Conservation (phyloP, 2,888 invertebrate genomes). For the Siphonodentalium dalli region DNA sequence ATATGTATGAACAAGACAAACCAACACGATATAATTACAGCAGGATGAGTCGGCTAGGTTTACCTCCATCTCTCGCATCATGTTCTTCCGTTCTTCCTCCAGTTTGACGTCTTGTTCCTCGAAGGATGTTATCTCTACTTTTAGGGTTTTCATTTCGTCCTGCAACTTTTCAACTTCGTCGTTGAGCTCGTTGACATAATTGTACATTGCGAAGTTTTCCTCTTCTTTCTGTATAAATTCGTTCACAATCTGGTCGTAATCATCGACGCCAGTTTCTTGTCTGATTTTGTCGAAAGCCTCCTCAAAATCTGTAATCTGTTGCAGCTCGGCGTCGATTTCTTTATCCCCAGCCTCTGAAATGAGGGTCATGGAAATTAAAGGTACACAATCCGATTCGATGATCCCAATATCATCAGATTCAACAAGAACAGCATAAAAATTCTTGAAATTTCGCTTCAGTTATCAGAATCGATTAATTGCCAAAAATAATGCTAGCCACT, state of each 20-base stretch:
- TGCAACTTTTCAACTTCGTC: constrained; percentile 59
- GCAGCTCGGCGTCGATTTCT: constrained; percentile 71
- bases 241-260: constrained; percentile 69
- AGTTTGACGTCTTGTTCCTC: constrained; percentile 39
- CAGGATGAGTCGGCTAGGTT: too few relatives aligned
- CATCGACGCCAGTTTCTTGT: constrained; percentile 62
- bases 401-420: too few relatives aligned
- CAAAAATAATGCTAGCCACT: too few relatives aligned
- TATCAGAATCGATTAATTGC: too few relatives aligned
- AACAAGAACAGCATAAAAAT: too few relatives aligned
- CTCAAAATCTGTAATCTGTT: constrained; percentile 75
- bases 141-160: constrained; percentile 66
- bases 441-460: too few relatives aligned
- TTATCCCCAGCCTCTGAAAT: constrained; percentile 72
- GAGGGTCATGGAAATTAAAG: too few relatives aligned
- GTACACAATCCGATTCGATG: too few relatives aligned
- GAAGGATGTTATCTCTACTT: constrained; percentile 57
- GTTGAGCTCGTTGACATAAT: constrained; percentile 86
- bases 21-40: too few relatives aligned
- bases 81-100: constrained; percentile 33
- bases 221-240: constrained; percentile 83
- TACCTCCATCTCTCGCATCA: constrained; percentile 44
- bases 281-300: constrained; percentile 78
- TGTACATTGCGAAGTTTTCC: constrained; percentile 88
- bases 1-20: too few relatives aligned